phyloP scores from a whole-genome alignment of 2,797 vertebrate species.

The Neopelma chrysocephalum region DNA sequence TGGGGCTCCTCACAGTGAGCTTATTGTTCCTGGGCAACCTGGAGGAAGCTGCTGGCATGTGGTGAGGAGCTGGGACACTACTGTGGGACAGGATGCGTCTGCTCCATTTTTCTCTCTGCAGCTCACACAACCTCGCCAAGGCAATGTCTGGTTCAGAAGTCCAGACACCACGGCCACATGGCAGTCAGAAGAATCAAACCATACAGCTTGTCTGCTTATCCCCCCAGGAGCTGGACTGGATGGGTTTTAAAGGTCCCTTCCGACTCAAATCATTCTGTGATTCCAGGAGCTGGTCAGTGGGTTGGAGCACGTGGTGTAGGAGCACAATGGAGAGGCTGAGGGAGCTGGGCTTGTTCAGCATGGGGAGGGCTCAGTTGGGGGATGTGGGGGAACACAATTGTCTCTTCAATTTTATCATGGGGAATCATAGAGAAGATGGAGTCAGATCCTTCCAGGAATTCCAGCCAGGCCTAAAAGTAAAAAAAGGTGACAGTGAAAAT shows the following conservation, averaged over 20 bases:
- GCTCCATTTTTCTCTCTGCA: background rate
- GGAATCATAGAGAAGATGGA: background rate
- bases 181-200: background rate
- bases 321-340: background rate
- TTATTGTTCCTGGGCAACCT: background rate
- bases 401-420: background rate
- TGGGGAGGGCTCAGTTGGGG: background rate
- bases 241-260: background rate
- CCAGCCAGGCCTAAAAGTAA: background rate
- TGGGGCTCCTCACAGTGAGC: background rate
- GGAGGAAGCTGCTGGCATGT: background rate
- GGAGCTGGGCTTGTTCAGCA: background rate
- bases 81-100: background rate
- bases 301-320: background rate
- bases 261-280: background rate
- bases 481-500: background rate
- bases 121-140: background rate
- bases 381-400: background rate
- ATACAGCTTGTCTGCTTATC: background rate
- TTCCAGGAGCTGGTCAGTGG: background rate
- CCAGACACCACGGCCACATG: background rate
- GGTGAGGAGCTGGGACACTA: background rate
- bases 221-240: background rate
- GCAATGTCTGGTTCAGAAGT: background rate
- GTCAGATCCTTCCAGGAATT: background rate